Evolutionary conservation across 2,797 vertebrate genomes (phyloP), one percentile per base, ranked within the genome.

Genomic region (Lindbergichthys nudifrons): DNA sequence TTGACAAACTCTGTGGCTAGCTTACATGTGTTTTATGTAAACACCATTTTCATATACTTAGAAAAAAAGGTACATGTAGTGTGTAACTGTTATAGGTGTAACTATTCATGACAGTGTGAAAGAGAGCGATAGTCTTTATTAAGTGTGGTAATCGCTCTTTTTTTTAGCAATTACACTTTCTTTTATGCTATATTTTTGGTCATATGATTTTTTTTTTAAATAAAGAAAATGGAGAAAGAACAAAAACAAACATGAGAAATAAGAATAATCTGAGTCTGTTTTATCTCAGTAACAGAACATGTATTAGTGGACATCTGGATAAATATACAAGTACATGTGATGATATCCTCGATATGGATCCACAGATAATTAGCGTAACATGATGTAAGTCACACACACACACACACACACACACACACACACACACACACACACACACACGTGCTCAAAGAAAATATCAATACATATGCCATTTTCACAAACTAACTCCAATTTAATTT

Each of bases 401-500:
- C 12, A 30, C 36, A 23, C 36, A 52, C 26, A 45, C 10, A 51
- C 26, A 39, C 19, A 26, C 30, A 32, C 30, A 19, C 30, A 32
- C 30, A 19, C 30, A 32, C 30, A 19, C 30, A 32, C 30, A 19
- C 30, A 32, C 30, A 19, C 30, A 32, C 30, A 19, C 26, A 39
- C 19, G n/a, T n/a, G n/a, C n/a, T n/a, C n/a, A n/a, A n/a, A 26
- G 6, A 52, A 15, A 67, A 19, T n/a, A 54, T 70, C 2, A 9
- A 45, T 59, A 63, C 23, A 60, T 2, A 16, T 26, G 48, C 26
- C 23, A 51, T 74, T 74, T 77, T 61, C 67, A 77, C 73, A 81
- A 43, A 80, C 86, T 47, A 87, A 85, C 86, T 66, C 78, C 70
- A 70, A 75, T 61, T 65, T 59, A 68, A 69, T 64, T 81, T 68